Conservation (phyloP, 92 coral and sea anemone species). For the Heteractis magnifica region DNA sequence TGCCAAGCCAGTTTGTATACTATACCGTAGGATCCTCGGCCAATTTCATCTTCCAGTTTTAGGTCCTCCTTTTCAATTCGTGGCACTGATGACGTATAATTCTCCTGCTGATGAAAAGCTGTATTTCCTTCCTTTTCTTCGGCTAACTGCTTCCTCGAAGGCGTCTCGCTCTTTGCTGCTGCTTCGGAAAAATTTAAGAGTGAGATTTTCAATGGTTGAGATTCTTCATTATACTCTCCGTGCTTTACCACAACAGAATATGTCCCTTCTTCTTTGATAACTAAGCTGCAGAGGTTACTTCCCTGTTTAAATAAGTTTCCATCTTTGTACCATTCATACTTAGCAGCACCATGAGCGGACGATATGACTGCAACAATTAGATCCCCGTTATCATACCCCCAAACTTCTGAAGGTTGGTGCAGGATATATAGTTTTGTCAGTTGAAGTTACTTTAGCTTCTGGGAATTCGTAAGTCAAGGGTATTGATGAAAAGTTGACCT, state of each 20-base stretch:
- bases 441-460: background rate
- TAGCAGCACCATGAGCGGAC: background rate
- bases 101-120: no score
- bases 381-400: background rate
- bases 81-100: no score
- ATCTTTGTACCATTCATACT: background rate
- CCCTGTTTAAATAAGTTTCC: background rate
- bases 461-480: background rate
- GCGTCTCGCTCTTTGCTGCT: no score
- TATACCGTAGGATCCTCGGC: conserved; percentile 39
- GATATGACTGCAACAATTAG: background rate
- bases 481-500: background rate
- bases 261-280: no score
- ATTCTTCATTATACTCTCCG: no score
- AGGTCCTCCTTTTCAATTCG: background rate
- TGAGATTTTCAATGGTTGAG: no score
- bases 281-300: no score
- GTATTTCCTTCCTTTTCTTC: no score
- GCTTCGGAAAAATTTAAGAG: no score
- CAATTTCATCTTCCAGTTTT: conserved; percentile 32
- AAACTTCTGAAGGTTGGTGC: background rate
- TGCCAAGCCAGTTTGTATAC: conserved; percentile 44
- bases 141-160: no score
- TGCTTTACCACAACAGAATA: no score
- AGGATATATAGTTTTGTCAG: background rate